Evolutionary conservation across 1,140 invertebrate genomes (phyloP).

Genomic region (Pseudomyrmex flavicornis): DNA sequence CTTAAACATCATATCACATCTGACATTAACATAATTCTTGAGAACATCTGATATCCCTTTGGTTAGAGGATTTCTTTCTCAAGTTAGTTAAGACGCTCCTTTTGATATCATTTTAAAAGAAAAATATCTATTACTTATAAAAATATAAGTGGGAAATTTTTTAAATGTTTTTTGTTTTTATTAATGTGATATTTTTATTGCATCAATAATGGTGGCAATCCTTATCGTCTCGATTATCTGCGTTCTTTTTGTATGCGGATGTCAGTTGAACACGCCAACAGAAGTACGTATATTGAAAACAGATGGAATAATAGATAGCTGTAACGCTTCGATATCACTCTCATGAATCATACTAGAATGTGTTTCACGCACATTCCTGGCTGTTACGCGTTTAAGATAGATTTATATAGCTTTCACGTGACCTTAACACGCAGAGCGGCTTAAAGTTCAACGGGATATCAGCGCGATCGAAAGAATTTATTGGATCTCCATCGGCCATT

Average conservation of each 20-base stretch:
- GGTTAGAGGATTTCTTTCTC: too few species aligned
- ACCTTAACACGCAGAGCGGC: not conserved
- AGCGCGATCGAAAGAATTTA: not conserved
- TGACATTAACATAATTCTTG: too few species aligned
- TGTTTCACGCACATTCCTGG: slow-evolving; percentile 62
- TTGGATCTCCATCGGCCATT: not conserved
- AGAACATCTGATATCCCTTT: too few species aligned
- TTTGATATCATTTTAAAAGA: too few species aligned
- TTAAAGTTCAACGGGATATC: not conserved
- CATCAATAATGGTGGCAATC: too few species aligned
- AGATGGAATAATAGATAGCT: slow-evolving; percentile 48
- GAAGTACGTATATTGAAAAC: slow-evolving; percentile 23
- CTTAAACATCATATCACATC: too few species aligned
- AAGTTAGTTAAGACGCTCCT: too few species aligned
- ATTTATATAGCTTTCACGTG: slow-evolving; percentile 51
- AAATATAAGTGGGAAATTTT: too few species aligned
- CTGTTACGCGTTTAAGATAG: slow-evolving; percentile 51
- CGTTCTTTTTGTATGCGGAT: not conserved
- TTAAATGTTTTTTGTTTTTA: too few species aligned
- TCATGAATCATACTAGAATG: slow-evolving; percentile 62
- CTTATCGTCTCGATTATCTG: slow-evolving; percentile 12
- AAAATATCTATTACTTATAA: too few species aligned
- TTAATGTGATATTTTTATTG: too few species aligned
- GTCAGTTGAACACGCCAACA: slow-evolving; percentile 38
- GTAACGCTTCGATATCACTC: slow-evolving; percentile 22